Evolutionary conservation across 2,888 invertebrate species (phyloP), one percentile per base, ranked within the genome.

Genomic region (Xylota sylvarum): DNA sequence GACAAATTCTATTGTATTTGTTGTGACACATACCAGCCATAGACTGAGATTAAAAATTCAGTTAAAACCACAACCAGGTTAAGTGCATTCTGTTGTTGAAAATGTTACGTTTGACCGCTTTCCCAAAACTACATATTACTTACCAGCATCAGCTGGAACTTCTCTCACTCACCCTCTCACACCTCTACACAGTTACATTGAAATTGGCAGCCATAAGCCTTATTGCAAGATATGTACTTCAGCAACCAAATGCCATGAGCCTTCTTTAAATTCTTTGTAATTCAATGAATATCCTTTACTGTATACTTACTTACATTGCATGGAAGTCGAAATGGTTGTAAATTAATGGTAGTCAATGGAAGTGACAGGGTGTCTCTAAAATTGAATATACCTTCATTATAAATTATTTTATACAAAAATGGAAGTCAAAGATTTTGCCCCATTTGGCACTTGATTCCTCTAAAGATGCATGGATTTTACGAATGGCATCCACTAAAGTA

Each of bases 11-110:
- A 23, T 3, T 23, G 23, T 23, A 23, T 23, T 23, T 23, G 23
- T 3, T 23, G 23, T 23, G 23, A 23, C 23, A 23, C n/a, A n/a
- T n/a, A n/a, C n/a, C n/a, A n/a, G n/a, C n/a, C n/a, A n/a, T n/a
- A n/a, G n/a, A n/a, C n/a, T n/a, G n/a, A n/a, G n/a, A 40, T 69
- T 58, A 60, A 50, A 37, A 4, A 40, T 23, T 14, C n/a, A 62
- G 4, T 6, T 7, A 40, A 73, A 60, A 40, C 50, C 62, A 62
- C 60, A 73, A 62, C 30, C 62, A 35, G 37, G 50, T 52, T 60
- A 73, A 73, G 73, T 73, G 73, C 50, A 40, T 37, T 62, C 23
- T 27, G 35, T 17, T 73, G 73, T 73, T 52, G 40, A 27, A 17
- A 48, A 40, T 50, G 23, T 19, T 32, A 23, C 19, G 1, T 50